phyloP scores from a whole-genome alignment of 2,113 vertebrate species.

The Nansenia antarctica region DNA sequence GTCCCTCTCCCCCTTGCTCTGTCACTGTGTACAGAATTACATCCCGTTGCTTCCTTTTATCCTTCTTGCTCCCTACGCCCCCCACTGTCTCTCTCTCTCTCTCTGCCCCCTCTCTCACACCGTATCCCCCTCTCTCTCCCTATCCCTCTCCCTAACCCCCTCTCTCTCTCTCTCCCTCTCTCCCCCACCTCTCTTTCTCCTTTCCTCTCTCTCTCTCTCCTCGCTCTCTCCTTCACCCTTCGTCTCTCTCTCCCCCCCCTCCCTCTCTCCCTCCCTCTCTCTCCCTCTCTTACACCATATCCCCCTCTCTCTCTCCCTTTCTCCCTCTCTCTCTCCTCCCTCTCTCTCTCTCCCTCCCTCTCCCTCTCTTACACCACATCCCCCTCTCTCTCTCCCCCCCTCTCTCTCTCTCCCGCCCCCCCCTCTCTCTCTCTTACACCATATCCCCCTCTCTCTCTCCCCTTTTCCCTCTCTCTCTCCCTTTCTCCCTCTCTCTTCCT shows the following conservation, averaged over 20 bases:
- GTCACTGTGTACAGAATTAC: too few relatives aligned
- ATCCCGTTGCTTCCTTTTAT: too few relatives aligned
- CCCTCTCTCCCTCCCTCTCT: constrained; percentile 27
- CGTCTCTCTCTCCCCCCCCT: constrained; percentile 14
- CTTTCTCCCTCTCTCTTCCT: constrained; percentile 20
- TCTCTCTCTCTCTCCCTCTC: too few relatives aligned
- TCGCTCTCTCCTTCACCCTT: not conserved
- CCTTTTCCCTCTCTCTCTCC: constrained; percentile 17
- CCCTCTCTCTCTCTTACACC: constrained; percentile 19
- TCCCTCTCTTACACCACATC: not conserved
- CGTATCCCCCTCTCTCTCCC: too few relatives aligned
- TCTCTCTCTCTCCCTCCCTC: not conserved
- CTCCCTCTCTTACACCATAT: constrained; percentile 4
- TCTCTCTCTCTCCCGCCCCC: constrained; percentile 15
- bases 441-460: constrained; percentile 12
- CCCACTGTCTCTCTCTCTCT: too few relatives aligned
- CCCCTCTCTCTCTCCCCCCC: constrained; percentile 14
- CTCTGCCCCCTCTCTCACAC: too few relatives aligned
- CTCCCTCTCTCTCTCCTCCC: not conserved
- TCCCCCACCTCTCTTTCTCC: not conserved
- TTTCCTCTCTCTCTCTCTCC: not conserved
- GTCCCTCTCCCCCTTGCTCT: too few relatives aligned
- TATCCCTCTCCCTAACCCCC: too few relatives aligned
- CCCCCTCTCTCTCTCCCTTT: too few relatives aligned
- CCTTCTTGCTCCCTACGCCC: too few relatives aligned